Evolutionary conservation across 2,888 invertebrate species (phyloP).

Genomic region (Lasioglossum morio): DNA sequence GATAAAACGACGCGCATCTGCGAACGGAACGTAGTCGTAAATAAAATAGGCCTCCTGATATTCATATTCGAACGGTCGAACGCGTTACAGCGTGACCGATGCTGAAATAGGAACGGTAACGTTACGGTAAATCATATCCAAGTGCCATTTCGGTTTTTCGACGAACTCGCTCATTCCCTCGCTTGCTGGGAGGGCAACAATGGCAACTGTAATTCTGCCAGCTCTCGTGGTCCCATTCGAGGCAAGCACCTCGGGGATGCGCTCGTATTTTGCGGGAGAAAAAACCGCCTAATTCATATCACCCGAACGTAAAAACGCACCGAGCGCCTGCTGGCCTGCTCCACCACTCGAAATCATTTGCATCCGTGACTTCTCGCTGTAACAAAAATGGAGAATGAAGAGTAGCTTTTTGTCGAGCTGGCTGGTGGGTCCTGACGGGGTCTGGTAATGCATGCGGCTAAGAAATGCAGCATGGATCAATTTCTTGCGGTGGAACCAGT

Average conservation of each 20-base stretch:
- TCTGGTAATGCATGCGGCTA: background rate
- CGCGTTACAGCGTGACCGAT: background rate
- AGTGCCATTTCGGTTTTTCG: background rate
- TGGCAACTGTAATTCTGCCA: background rate
- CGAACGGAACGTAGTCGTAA: background rate
- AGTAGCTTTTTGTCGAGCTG: background rate
- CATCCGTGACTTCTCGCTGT: background rate
- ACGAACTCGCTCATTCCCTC: background rate
- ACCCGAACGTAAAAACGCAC: background rate
- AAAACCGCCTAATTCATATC: background rate
- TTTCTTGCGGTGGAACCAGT: background rate
- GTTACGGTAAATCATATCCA: constrained; percentile 20
- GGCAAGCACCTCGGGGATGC: background rate
- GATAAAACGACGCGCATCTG: background rate
- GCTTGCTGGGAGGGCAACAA: background rate
- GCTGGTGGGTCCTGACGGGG: background rate
- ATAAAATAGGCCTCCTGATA: background rate
- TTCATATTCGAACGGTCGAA: background rate
- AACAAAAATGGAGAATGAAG: background rate
- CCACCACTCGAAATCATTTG: background rate
- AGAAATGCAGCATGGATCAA: constrained; percentile 1
- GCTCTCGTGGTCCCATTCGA: background rate
- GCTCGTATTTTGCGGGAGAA: background rate
- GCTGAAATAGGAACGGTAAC: background rate
- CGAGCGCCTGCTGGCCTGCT: background rate